Evolutionary conservation across 1,140 invertebrate species (phyloP).

Genomic region (Heterodera schachtii): DNA sequence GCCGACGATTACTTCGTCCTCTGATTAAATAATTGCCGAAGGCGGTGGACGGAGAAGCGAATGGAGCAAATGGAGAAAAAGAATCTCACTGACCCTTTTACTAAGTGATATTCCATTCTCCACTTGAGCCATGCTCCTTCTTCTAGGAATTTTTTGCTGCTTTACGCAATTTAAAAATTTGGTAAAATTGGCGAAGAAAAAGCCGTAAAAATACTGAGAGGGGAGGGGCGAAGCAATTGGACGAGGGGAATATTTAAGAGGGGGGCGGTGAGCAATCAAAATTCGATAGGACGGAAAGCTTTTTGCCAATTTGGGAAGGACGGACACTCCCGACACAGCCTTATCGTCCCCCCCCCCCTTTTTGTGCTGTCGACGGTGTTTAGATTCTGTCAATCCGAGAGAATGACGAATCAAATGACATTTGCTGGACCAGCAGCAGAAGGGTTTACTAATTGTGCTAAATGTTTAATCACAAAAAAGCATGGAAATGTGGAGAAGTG

Average conservation of each 20-base stretch:
- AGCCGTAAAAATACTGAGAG: conserved; percentile 4
- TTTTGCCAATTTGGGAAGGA: not conserved
- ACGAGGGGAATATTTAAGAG: not conserved
- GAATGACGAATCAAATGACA: not conserved
- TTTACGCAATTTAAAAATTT: conserved; percentile 19
- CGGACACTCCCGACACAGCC: not conserved
- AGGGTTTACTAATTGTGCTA: no score
- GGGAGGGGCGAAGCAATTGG: not conserved
- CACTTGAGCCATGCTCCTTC: conserved; percentile 41
- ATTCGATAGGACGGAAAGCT: not conserved
- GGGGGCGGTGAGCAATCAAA: not conserved
- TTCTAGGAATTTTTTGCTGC: not conserved
- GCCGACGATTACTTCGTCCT: no score
- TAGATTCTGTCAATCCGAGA: not conserved
- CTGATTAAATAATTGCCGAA: no score
- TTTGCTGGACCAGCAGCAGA: not conserved
- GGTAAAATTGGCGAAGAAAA: conserved; percentile 9
- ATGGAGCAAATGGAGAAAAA: conserved; percentile 56
- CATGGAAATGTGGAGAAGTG: no score
- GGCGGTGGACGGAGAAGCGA: not conserved
- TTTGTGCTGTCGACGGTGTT: not conserved
- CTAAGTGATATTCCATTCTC: conserved; percentile 51
- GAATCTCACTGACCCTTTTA: conserved; percentile 47
- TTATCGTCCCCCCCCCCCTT: not conserved
- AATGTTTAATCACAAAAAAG: no score